Percentiles rank a stretch among this genome's conserved stretches.
These are phyloP conservation scores for Zaprionus ghesquierei DNA, from an alignment of 1,140 invertebrate genomes.

Conservation along the genomic window DNA sequence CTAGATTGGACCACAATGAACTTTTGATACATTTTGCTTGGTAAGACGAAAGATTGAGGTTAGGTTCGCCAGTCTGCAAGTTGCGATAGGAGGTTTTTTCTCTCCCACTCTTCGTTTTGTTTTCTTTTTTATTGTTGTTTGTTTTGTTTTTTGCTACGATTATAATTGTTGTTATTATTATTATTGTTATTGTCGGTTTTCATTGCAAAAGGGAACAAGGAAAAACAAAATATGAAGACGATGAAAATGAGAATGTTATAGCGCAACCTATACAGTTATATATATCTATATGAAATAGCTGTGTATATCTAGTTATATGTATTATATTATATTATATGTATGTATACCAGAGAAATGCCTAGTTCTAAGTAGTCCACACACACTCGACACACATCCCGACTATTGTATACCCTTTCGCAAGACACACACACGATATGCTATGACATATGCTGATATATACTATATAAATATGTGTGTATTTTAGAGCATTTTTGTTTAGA, in stretches of 20 bases:
- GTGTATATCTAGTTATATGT: constrained; percentile 27
- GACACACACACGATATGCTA: constrained; percentile 26
- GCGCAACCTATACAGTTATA: constrained; percentile 27
- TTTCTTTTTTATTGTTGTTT: neutral
- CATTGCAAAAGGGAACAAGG: constrained; percentile 72
- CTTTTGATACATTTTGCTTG: neutral
- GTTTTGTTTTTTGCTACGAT: neutral
- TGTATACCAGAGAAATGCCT: constrained; percentile 34
- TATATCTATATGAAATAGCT: constrained; percentile 7
- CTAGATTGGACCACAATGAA: constrained; percentile 1
- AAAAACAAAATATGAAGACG: neutral
- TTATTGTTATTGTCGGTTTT: constrained; percentile 43
- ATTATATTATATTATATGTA: constrained; percentile 19
- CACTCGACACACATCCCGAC: constrained; percentile 9
- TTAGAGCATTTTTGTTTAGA: constrained; percentile 57
- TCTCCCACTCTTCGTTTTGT: too few species aligned
- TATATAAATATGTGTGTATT: constrained; percentile 47
- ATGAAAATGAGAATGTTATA: constrained; percentile 46
- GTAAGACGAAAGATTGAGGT: neutral
- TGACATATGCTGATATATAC: constrained; percentile 14
- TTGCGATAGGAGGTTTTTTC: neutral
- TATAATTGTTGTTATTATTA: constrained; percentile 4
- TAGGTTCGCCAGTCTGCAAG: constrained; percentile 5
- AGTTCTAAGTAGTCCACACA: constrained; percentile 37
- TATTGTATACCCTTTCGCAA: constrained; percentile 45